These are phyloP conservation scores for Adela reaumurella DNA, from an alignment of 2,888 invertebrate species.

Conservation along the genomic window DNA sequence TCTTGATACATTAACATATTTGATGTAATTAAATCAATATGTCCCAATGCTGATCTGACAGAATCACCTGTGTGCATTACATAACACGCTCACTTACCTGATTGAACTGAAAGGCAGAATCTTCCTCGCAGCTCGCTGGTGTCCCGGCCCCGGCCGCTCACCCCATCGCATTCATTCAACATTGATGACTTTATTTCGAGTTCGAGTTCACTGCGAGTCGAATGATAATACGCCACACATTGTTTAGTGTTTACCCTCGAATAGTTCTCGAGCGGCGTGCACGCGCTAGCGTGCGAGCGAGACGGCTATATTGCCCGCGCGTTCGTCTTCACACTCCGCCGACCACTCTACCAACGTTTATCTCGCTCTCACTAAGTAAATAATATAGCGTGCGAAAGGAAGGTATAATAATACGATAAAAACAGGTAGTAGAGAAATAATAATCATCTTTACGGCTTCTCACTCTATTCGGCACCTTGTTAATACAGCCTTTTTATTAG, in stretches of 20 bases:
- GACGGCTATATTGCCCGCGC: constrained; percentile 26
- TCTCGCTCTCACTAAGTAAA: constrained; percentile 28
- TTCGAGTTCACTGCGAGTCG: constrained; percentile 35
- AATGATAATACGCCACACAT: constrained; percentile 48
- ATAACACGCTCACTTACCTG: not conserved
- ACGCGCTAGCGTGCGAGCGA: constrained; percentile 45
- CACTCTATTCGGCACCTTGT: constrained; percentile 60
- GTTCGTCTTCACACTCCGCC: constrained; percentile 26
- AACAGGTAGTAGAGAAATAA: constrained; percentile 61
- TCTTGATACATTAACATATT: no score
- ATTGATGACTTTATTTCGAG: constrained; percentile 54
- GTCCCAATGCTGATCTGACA: no score
- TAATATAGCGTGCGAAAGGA: constrained; percentile 22
- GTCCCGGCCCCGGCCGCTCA: not conserved
- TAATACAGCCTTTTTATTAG: constrained; percentile 32
- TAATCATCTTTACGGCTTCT: constrained; percentile 60
- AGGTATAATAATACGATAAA: constrained; percentile 42
- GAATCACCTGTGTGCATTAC: no score
- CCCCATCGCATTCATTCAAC: constrained; percentile 35
- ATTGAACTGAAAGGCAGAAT: not conserved
- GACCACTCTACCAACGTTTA: constrained; percentile 18
- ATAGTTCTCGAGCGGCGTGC: constrained; percentile 43
- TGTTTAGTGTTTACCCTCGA: constrained; percentile 57
- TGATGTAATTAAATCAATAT: no score
- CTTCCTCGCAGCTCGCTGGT: not conserved